phyloP scores from a whole-genome alignment of 2,797 vertebrate genomes.

The Lemur catta region DNA sequence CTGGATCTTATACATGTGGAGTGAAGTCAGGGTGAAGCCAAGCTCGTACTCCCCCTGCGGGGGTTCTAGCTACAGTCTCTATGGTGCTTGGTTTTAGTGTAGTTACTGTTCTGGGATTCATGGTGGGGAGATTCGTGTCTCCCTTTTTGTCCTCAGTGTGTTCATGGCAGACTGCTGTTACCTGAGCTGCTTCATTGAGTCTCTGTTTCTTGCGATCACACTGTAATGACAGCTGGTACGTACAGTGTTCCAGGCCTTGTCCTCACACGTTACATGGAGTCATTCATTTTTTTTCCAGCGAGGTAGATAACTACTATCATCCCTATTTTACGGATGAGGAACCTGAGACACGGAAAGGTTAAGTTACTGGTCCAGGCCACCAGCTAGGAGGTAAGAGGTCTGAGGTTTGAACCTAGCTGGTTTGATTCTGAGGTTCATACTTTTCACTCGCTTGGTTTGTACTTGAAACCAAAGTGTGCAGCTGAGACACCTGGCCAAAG shows the following conservation, averaged over 20 bases:
- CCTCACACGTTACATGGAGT: neutral
- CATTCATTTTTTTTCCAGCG: neutral
- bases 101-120: neutral
- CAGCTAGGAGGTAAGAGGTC: too few species aligned
- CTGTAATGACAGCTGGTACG: neutral
- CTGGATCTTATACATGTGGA: neutral
- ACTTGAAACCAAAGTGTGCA: neutral
- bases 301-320: neutral
- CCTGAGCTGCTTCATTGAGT: neutral
- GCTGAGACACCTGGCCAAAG: neutral
- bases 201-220: neutral
- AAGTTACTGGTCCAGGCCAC: neutral
- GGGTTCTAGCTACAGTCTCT: neutral
- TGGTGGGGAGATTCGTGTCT: neutral
- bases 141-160: neutral
- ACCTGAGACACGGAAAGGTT: neutral
- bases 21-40: fast-evolving
- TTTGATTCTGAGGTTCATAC: neutral
- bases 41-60: neutral
- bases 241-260: fast-evolving
- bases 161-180: fast-evolving
- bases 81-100: neutral
- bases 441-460: neutral
- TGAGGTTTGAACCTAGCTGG: neutral
- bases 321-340: neutral